These are phyloP conservation scores for Mythimna impura DNA, from an alignment of 2,888 invertebrate species.

Conservation along the genomic window DNA sequence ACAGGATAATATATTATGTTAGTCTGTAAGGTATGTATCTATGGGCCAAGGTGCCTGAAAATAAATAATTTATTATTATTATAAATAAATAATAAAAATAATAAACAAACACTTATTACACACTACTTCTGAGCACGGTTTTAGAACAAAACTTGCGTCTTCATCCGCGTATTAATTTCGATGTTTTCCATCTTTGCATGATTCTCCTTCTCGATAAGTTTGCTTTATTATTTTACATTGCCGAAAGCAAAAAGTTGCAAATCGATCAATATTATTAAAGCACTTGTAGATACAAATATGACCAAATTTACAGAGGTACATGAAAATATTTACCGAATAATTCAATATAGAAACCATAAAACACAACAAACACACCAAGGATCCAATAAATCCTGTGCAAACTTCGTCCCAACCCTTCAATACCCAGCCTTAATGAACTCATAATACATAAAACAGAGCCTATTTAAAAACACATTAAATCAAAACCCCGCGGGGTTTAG, in stretches of 20 bases:
- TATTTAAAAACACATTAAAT: conserved; percentile 65
- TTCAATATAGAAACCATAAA: conserved; percentile 13
- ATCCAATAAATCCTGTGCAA: conserved; percentile 41
- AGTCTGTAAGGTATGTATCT: no score
- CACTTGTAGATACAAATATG: not conserved
- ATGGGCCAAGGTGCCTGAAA: no score
- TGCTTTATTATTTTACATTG: not conserved
- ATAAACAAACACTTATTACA: no score
- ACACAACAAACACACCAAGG: conserved; percentile 10
- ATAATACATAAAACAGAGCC: conserved; percentile 52
- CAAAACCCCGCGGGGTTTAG: conserved; percentile 34
- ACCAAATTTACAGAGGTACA: not conserved
- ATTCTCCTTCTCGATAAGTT: no score
- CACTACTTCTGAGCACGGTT: no score
- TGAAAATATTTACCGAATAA: conserved; percentile 9
- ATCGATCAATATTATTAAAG: not conserved
- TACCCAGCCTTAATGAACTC: conserved; percentile 50
- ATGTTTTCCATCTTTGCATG: no score
- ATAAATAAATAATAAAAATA: no score
- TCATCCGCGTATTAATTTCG: no score
- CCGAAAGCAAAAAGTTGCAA: not conserved
- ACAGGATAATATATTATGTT: no score
- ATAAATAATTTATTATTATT: no score
- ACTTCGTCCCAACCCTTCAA: conserved; percentile 49
- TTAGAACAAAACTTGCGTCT: no score